Base-by-base conservation (phyloP, 1,140 invertebrate genomes). In the Carposina sasakii region DNA sequence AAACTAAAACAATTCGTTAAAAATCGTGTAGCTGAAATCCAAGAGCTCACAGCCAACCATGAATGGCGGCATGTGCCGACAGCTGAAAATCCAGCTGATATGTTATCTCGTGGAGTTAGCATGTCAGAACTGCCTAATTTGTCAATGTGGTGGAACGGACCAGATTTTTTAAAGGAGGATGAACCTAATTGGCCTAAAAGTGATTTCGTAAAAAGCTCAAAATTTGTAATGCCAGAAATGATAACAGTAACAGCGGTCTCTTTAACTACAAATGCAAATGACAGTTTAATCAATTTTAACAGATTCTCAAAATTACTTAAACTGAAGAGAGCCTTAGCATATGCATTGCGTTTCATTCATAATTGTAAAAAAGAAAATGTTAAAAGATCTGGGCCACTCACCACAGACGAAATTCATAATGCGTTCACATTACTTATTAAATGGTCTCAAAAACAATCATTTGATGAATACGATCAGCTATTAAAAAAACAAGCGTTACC, bases 11-110 rank as follows among this genome's bases (percentile, higher is more conserved):
- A 21, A 6, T 52, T 52, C 17, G 34, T 52, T 8, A 24, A 33
- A 6, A 45, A 84, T 49, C 43, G 77, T 19, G 62, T 85, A 0
- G 31, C 63, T 15, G 49, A 69, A 48, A 85, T 86, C 28, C 66
- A 73, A 28, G 22, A 54, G 13, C 10, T 47, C 1, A 57, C 66
- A 2, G 23, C 49, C 20, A 16, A 19, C 4, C 9, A 19, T 10
- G 8, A 58, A 6, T 81, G 73, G 75, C 37, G 40, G 1, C 63
- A 82, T 42, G 57, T 81, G 9, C 22, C 40, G 12, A 52, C 66
- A 0, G 10, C 54, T 0, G 49, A 68, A 2, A 81, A 77, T 52
- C 73, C 67, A 6, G 76, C 71, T 0, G 71, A 79, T 48, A n/a
- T 63, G 8, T 34, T 71, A 21, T 74, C 71, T 1, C 51, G 73